These are phyloP conservation scores for Cheilosia urbana DNA, from an alignment of 2,888 invertebrate genomes.

Conservation along the genomic window DNA sequence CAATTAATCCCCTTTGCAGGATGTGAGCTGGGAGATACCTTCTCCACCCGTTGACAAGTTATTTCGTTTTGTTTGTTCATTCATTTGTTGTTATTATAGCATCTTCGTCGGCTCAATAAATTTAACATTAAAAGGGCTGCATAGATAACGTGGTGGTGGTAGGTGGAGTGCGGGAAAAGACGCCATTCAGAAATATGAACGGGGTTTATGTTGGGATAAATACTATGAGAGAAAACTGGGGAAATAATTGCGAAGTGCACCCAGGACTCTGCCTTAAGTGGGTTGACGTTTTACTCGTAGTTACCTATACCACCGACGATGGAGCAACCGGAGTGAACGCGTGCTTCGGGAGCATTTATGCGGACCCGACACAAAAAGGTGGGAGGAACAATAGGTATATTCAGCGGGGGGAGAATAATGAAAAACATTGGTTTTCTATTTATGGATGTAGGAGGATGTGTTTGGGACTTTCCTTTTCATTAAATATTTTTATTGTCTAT, in stretches of 20 bases:
- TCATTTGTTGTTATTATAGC: neutral
- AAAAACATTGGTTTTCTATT: neutral
- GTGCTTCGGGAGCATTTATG: slow-evolving; percentile 41
- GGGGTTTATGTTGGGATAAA: slow-evolving; percentile 12
- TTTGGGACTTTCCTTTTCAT: neutral
- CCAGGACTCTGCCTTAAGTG: slow-evolving; percentile 9
- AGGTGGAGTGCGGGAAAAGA: neutral
- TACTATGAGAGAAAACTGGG: slow-evolving; percentile 6
- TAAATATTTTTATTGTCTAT: neutral
- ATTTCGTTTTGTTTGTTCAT: slow-evolving; percentile 6
- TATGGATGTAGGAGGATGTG: too few relatives aligned
- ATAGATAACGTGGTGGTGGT: neutral
- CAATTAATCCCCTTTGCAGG: slow-evolving; percentile 45
- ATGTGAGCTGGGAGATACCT: slow-evolving; percentile 21
- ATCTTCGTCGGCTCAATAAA: slow-evolving; percentile 36
- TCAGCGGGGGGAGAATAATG: too few relatives aligned
- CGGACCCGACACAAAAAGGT: slow-evolving; percentile 10
- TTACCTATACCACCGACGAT: neutral
- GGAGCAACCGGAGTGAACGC: slow-evolving; percentile 22
- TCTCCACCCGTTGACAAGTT: slow-evolving; percentile 17
- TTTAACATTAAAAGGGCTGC: slow-evolving; percentile 30
- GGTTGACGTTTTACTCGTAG: neutral
- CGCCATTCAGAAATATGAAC: slow-evolving; percentile 12
- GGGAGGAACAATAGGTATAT: neutral
- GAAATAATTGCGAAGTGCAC: slow-evolving; percentile 35